A percentile compares a stretch with the other conserved stretches of the same genome.
Evolutionary conservation across 2,797 vertebrate species (phyloP).

Genomic region (Erpetoichthys calabaricus): DNA sequence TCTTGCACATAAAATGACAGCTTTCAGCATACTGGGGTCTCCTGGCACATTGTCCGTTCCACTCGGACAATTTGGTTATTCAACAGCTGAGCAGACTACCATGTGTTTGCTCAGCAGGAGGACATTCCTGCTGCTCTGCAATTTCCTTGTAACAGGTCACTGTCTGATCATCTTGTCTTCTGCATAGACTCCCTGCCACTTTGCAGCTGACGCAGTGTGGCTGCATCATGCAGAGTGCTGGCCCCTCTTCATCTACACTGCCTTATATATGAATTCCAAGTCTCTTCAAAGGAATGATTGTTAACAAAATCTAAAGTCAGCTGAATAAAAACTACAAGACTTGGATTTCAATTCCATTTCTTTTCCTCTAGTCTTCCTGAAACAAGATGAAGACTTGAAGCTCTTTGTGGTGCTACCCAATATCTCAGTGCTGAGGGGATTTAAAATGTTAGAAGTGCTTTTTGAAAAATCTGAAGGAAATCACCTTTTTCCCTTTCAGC

Average conservation of each 20-base stretch:
- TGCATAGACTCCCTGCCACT: slow-evolving; percentile 25
- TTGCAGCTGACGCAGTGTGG: slow-evolving; percentile 18
- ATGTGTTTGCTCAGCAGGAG: slow-evolving; percentile 74
- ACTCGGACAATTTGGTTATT: slow-evolving; percentile 41
- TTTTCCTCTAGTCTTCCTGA: not conserved
- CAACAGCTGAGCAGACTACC: slow-evolving; percentile 61
- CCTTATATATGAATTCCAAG: not conserved
- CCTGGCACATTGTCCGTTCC: slow-evolving; percentile 29
- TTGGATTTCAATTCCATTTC: too few species aligned
- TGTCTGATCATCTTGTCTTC: slow-evolving; percentile 51
- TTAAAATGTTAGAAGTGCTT: too few species aligned
- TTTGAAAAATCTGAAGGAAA: too few species aligned
- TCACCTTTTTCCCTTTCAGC: too few species aligned
- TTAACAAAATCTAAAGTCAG: too few species aligned
- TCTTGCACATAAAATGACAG: slow-evolving; percentile 44
- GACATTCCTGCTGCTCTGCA: slow-evolving; percentile 66
- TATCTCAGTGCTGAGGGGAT: too few species aligned
- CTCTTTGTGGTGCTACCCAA: too few species aligned
- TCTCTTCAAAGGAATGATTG: too few species aligned
- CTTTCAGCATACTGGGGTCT: slow-evolving; percentile 27
- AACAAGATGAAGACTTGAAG: too few species aligned
- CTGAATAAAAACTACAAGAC: too few species aligned
- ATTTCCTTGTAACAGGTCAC: slow-evolving; percentile 58
- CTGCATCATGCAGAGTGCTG: not conserved
- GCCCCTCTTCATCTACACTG: not conserved